A percentile compares a stretch with the other conserved stretches of the same genome.
These are phyloP conservation scores for Pachycephala philippinensis DNA, from an alignment of 2,113 vertebrate species.

Conservation along the genomic window DNA sequence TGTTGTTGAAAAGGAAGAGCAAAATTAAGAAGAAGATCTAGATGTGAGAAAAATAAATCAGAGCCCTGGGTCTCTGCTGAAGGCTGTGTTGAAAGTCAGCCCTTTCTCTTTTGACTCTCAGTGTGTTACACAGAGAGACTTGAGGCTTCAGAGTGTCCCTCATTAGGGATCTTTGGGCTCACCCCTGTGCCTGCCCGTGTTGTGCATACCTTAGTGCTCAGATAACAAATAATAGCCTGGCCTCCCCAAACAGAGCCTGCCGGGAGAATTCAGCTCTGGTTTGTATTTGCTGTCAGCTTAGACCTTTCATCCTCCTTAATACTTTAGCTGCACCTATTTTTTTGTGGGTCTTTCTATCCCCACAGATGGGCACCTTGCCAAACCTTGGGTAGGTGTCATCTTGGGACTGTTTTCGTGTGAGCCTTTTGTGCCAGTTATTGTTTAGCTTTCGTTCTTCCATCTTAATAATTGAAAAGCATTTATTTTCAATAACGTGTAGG, in stretches of 20 bases:
- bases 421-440: background rate
- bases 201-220: background rate
- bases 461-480: slow-evolving; percentile 35
- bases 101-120: background rate
- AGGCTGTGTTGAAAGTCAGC: background rate
- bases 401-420: background rate
- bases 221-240: background rate
- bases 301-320: slow-evolving; percentile 46
- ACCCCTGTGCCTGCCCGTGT: background rate
- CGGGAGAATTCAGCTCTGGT: background rate
- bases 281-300: background rate
- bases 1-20: background rate
- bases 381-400: background rate
- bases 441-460: background rate
- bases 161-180: background rate
- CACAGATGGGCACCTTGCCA: background rate
- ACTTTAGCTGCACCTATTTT: background rate
- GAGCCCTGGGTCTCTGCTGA: background rate
- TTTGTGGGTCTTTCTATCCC: slow-evolving; percentile 7
- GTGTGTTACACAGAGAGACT: rapidly evolving
- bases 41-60: background rate
- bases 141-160: background rate
- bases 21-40: background rate
- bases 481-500: slow-evolving; percentile 1
- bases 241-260: background rate